Conservation (phyloP, 2,888 invertebrate genomes). For the Aspidapion aeneum region DNA sequence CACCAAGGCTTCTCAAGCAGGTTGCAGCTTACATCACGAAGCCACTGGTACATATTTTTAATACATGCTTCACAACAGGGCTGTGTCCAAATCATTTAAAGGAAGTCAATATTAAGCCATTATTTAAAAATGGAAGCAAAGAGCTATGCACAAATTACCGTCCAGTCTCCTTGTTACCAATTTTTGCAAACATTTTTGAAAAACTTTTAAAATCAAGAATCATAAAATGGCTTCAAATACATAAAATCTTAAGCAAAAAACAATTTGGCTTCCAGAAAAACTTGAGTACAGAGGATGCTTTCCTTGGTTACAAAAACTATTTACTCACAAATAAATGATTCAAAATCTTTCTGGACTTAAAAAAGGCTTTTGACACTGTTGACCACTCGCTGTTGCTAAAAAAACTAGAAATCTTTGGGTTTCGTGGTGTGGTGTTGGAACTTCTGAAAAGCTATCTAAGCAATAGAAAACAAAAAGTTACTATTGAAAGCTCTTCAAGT, state of each 20-base stretch:
- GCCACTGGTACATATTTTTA: background rate
- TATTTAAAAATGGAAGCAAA: too few relatives aligned
- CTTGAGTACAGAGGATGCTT: background rate
- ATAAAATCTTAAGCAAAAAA: background rate
- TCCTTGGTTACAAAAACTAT: too few relatives aligned
- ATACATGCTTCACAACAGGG: background rate
- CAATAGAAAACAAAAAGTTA: background rate
- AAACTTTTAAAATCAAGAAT: background rate
- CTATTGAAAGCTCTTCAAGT: background rate
- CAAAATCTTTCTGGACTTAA: background rate
- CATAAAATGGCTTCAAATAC: background rate
- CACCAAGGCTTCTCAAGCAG: background rate
- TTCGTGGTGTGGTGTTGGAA: background rate
- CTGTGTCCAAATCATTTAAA: background rate
- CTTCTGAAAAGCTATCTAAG: background rate
- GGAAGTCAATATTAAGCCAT: background rate
- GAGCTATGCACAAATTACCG: too few relatives aligned
- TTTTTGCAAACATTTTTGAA: background rate
- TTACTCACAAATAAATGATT: too few relatives aligned
- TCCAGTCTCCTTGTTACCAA: background rate
- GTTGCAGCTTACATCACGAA: background rate
- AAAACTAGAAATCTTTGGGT: background rate
- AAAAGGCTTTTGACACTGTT: background rate
- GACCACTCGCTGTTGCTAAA: background rate
- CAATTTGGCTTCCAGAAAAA: background rate